Percentiles rank a stretch among this genome's conserved stretches.
These are phyloP conservation scores for Hycleus cichorii DNA, from an alignment of 1,140 invertebrate species.

Conservation along the genomic window DNA sequence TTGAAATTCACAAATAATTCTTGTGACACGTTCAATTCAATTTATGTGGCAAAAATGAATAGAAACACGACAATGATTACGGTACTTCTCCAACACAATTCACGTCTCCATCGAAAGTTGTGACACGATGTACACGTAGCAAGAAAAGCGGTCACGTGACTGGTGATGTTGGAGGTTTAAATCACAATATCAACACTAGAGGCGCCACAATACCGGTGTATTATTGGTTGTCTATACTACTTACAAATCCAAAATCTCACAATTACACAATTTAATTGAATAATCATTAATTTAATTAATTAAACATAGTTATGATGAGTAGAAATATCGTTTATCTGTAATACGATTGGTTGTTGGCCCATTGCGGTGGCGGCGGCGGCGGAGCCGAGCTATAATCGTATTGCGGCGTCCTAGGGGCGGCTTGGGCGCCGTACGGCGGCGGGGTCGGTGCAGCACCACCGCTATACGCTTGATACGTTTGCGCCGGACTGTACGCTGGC, in stretches of 20 bases:
- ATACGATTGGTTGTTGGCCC: conserved; percentile 38
- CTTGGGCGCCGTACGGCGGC: conserved; percentile 12
- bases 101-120: conserved; percentile 21
- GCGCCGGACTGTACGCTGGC: conserved; percentile 31
- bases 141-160: conserved; percentile 49
- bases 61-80: conserved; percentile 44
- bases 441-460: conserved; percentile 11
- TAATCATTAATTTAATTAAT: too few species aligned
- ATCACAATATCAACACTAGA: too few species aligned
- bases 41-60: conserved; percentile 42
- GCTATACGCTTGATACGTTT: conserved; percentile 20
- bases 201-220: too few species aligned
- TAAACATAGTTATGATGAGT: neutral
- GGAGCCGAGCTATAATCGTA: conserved; percentile 37
- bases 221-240: too few species aligned
- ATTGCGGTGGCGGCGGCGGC: conserved; percentile 35
- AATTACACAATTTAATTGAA: too few species aligned
- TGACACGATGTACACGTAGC: conserved; percentile 40
- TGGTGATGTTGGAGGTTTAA: conserved; percentile 51
- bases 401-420: conserved; percentile 26
- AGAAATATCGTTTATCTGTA: conserved; percentile 27
- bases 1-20: too few species aligned
- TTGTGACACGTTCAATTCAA: too few species aligned
- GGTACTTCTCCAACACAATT: conserved; percentile 41
- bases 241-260: too few species aligned